Base-by-base conservation (phyloP, 2,888 invertebrate genomes). In the Plebejus argus region DNA sequence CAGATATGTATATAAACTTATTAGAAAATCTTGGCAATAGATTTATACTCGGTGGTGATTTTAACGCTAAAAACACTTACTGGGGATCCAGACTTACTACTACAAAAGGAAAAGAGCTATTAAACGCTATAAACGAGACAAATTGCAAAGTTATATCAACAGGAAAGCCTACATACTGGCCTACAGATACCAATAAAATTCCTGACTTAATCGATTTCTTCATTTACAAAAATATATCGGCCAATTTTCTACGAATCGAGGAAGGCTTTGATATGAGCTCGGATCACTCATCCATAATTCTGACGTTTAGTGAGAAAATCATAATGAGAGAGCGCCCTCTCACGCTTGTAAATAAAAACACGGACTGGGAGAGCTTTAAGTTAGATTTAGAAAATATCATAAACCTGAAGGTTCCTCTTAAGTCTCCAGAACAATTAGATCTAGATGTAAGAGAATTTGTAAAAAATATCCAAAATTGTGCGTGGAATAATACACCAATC, bases 21-120 rank as follows among this genome's bases (percentile, higher is more conserved):
- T 56, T 56, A 56, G n/a, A 56, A 56, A 56, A 56, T 56, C 53
- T 56, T 56, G 53, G 53, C 53, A 56, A 56, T 18, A 56, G 53
- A 18, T n/a, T 56, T 3, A 56, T 56, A n/a, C 53, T 56, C 53
- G 53, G 53, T 56, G 53, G 53, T 56, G 18, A 56, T 56, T 56
- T 56, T 56, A 56, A 56, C 53, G n/a, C 15, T 18, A 56, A 56
- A 18, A 56, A 56, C n/a, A 56, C 53, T 4, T n/a, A 56, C 12
- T 56, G 53, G n/a, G 53, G 53, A 56, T 45, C 45, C 45, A 45
- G 45, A 45, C 45, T 45, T 1, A 45, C 45, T 12, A 45, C 45
- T 45, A 45, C 45, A 45, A 45, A 45, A 12, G 45, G 45, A 45
- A 45, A 45, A 45, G 45, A 45, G 45, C 15, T 53, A 18, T 53